A percentile compares a stretch with the other conserved stretches of the same genome.
These are phyloP conservation scores for Lepetodrilus schrolli DNA, from an alignment of 2,888 invertebrate species.

Conservation along the genomic window DNA sequence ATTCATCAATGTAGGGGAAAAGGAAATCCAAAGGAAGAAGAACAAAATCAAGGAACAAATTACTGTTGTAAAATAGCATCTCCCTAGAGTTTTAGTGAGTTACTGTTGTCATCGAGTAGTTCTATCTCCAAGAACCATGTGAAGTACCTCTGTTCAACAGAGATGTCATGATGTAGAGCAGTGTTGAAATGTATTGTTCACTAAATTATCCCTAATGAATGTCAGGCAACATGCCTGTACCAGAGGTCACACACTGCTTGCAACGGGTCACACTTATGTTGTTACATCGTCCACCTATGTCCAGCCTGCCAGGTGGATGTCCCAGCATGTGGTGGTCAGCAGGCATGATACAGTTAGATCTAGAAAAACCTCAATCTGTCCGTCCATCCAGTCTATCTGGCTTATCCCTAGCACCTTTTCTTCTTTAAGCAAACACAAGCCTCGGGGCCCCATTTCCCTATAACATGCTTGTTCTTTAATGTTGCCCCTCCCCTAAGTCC, in stretches of 20 bases:
- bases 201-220: neutral
- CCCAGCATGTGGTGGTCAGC: neutral
- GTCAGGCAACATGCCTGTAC: neutral
- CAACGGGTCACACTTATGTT: neutral
- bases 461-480: neutral
- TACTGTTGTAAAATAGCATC: no score
- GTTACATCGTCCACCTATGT: neutral
- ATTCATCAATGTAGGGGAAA: no score
- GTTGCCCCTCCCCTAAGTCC: neutral
- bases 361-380: neutral
- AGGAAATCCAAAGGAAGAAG: no score
- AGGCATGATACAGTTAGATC: neutral
- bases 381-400: neutral
- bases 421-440: conserved; percentile 4
- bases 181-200: conserved; percentile 12
- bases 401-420: conserved; percentile 1
- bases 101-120: no score
- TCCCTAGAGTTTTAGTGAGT: no score
- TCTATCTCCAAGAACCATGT: no score
- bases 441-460: neutral
- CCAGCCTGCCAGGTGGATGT: neutral
- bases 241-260: neutral
- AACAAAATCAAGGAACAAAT: no score
- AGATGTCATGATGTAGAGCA: neutral
- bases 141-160: no score